Conservation (phyloP, 2,888 invertebrate species). For the Drosophila barbarae region DNA sequence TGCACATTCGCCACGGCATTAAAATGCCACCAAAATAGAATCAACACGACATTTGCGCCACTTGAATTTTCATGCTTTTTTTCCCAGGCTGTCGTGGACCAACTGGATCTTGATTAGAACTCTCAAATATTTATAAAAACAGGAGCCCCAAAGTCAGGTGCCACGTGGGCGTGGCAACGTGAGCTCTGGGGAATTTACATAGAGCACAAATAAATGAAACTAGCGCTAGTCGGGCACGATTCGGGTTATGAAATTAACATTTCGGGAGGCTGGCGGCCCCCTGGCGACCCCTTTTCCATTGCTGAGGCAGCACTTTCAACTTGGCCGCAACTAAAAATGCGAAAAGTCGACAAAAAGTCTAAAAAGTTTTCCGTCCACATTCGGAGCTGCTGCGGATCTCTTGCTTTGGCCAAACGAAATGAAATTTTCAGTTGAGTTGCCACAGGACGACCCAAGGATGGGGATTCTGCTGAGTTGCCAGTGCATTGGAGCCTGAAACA, state of each 20-base stretch:
- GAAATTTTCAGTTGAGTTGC: conserved; percentile 73
- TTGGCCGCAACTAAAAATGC: conserved; percentile 67
- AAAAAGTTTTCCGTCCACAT: conserved; percentile 66
- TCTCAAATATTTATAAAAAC: conserved; percentile 78
- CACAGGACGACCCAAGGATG: conserved; percentile 41
- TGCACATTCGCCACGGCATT: conserved; percentile 73
- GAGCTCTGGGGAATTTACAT: conserved; percentile 68
- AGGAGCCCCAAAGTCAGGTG: conserved; percentile 56
- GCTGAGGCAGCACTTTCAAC: conserved; percentile 70
- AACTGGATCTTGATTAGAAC: conserved; percentile 78
- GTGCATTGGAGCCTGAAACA: conserved; percentile 55
- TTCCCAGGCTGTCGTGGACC: conserved; percentile 28
- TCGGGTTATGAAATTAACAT: conserved; percentile 76
- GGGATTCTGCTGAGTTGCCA: conserved; percentile 58
- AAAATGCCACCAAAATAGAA: conserved; percentile 75
- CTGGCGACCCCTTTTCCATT: conserved; percentile 16
- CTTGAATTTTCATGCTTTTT: conserved; percentile 32
- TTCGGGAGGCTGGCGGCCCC: conserved; percentile 38
- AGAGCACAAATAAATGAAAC: conserved; percentile 73
- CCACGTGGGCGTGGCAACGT: conserved; percentile 24
- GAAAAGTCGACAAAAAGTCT: conserved; percentile 76
- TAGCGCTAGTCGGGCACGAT: conserved; percentile 69
- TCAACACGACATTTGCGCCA: conserved; percentile 76
- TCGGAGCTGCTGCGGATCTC: conserved; percentile 40
- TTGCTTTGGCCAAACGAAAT: conserved; percentile 58